phyloP scores from a whole-genome alignment of 1,140 invertebrate species.

The Eupeodes corollae region DNA sequence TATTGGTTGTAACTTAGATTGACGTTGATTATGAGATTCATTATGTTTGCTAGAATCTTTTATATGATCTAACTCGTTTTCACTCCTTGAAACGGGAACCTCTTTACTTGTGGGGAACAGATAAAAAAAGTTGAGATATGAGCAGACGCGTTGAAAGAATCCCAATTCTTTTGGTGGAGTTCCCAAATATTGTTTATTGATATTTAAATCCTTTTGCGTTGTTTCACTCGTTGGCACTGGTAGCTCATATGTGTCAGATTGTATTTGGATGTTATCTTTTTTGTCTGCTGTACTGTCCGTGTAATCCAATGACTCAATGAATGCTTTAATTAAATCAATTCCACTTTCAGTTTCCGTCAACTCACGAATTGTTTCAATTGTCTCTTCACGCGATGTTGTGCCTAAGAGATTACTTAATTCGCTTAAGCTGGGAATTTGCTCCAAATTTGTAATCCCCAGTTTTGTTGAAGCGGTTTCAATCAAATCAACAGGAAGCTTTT shows the following conservation, averaged over 20 bases:
- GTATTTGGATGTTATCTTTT: background rate
- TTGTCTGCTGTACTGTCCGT: conserved; percentile 10
- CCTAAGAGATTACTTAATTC: conserved; percentile 24
- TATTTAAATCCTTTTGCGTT: background rate
- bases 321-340: conserved; percentile 23
- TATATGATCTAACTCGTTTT: too few relatives aligned
- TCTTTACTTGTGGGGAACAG: background rate
- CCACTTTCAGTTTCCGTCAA: conserved; percentile 20
- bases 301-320: conserved; percentile 21
- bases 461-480: conserved; percentile 21
- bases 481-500: conserved; percentile 19
- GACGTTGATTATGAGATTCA: too few relatives aligned
- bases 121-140: conserved; percentile 3
- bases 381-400: conserved; percentile 19
- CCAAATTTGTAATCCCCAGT: conserved; percentile 18
- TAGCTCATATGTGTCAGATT: background rate
- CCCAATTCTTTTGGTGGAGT: background rate
- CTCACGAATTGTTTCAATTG: conserved; percentile 22
- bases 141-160: conserved; percentile 1
- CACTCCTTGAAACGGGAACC: background rate
- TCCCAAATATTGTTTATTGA: background rate
- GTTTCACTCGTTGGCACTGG: background rate
- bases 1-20: too few relatives aligned
- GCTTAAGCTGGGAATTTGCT: conserved; percentile 20
- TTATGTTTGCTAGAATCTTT: too few relatives aligned